A percentile compares a stretch with the other conserved stretches of the same genome.
Evolutionary conservation across 1,140 invertebrate species (phyloP).

Genomic region (Plodia interpunctella): DNA sequence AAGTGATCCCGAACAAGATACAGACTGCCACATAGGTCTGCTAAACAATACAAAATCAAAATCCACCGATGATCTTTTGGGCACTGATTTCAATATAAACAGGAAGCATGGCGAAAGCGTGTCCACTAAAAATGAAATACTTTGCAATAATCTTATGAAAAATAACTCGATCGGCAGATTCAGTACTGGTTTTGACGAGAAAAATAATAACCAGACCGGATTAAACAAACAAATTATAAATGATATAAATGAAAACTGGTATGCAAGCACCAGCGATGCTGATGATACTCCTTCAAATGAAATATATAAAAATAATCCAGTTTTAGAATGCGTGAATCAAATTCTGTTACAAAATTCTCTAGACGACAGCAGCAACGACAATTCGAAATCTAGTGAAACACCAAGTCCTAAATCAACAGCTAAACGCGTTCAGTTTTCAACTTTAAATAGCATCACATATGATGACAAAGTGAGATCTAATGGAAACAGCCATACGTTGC

Average conservation of each 20-base stretch:
- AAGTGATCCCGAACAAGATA: slow-evolving; percentile 71
- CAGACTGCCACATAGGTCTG: slow-evolving; percentile 52
- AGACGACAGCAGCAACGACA: slow-evolving; percentile 74
- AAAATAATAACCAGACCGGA: slow-evolving; percentile 58
- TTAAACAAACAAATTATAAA: slow-evolving; percentile 47
- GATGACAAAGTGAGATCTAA: slow-evolving; percentile 66
- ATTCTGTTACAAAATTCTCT: slow-evolving; percentile 81
- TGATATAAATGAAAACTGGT: slow-evolving; percentile 82
- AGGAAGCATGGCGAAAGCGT: slow-evolving; percentile 23
- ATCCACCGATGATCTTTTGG: slow-evolving; percentile 60
- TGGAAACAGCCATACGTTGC: slow-evolving; percentile 55
- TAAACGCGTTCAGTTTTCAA: slow-evolving; percentile 74
- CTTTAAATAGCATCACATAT: slow-evolving; percentile 74
- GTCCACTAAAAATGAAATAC: slow-evolving; percentile 66
- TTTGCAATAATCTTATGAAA: slow-evolving; percentile 56
- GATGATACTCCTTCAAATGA: slow-evolving; percentile 82
- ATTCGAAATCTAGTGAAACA: slow-evolving; percentile 67
- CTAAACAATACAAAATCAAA: slow-evolving; percentile 55
- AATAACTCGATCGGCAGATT: slow-evolving; percentile 39
- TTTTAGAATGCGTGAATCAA: slow-evolving; percentile 87
- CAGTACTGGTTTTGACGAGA: slow-evolving; percentile 43
- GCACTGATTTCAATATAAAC: slow-evolving; percentile 37
- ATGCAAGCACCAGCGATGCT: slow-evolving; percentile 81
- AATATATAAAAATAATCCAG: slow-evolving; percentile 84
- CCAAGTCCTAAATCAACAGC: slow-evolving; percentile 70